These are phyloP conservation scores for Seira ritae DNA, from an alignment of 2,888 invertebrate species.

Conservation along the genomic window DNA sequence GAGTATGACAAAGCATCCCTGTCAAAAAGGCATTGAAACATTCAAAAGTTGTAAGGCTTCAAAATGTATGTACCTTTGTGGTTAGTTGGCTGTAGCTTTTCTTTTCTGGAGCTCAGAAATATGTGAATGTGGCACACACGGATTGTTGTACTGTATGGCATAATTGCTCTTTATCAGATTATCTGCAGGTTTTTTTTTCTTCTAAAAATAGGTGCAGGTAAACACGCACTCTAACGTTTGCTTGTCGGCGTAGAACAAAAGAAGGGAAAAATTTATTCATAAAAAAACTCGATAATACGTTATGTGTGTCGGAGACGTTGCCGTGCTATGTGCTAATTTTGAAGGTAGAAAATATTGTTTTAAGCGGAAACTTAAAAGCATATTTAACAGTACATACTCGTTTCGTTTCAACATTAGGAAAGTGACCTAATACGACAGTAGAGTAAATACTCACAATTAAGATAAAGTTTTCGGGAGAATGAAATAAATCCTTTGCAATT, in stretches of 20 bases:
- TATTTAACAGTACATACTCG: background rate
- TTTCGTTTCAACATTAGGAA: background rate
- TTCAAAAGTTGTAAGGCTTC: too few species aligned
- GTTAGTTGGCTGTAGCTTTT: too few species aligned
- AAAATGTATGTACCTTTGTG: background rate
- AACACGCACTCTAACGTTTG: too few species aligned
- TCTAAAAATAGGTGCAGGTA: too few species aligned
- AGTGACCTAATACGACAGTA: background rate
- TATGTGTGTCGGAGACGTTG: background rate
- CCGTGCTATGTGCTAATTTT: background rate
- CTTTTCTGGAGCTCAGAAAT: background rate
- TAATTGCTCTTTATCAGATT: background rate
- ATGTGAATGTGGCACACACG: constrained; percentile 6
- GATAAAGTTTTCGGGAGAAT: too few species aligned
- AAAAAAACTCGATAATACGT: background rate
- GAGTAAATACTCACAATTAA: too few species aligned
- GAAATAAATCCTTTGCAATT: too few species aligned
- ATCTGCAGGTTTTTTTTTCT: too few species aligned
- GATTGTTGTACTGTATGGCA: constrained; percentile 5
- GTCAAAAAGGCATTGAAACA: background rate
- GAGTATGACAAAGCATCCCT: background rate
- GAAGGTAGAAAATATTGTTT: background rate
- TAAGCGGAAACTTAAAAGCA: background rate
- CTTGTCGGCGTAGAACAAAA: too few species aligned
- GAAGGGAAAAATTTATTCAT: background rate